These are phyloP conservation scores for Charanyca ferruginea DNA, from an alignment of 2,888 invertebrate genomes.

Conservation along the genomic window DNA sequence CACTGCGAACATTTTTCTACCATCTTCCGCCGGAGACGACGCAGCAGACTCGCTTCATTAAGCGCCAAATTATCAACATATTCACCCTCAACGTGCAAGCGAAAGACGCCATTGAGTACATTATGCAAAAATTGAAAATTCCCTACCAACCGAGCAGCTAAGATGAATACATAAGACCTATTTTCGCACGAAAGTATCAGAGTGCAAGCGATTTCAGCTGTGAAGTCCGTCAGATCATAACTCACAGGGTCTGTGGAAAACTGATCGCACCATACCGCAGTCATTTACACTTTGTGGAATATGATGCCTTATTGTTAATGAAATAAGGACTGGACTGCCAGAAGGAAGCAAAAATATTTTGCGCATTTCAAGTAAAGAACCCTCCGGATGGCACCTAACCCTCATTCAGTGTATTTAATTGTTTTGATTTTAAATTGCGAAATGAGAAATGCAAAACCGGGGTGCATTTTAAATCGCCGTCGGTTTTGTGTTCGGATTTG, in stretches of 20 bases:
- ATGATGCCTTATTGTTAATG: slow-evolving; percentile 64
- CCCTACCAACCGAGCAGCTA: slow-evolving; percentile 66
- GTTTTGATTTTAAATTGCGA: slow-evolving; percentile 86
- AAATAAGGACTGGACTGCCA: slow-evolving; percentile 55
- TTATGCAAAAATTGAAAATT: slow-evolving; percentile 69
- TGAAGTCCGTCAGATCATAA: slow-evolving; percentile 86
- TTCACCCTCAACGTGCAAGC: slow-evolving; percentile 79
- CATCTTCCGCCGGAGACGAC: slow-evolving; percentile 85
- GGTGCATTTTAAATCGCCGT: slow-evolving; percentile 80
- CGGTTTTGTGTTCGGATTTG: slow-evolving; percentile 49
- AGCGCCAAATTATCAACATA: slow-evolving; percentile 89
- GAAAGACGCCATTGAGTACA: slow-evolving; percentile 82
- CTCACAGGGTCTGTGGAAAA: slow-evolving; percentile 78
- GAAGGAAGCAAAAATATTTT: slow-evolving; percentile 69
- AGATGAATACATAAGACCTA: slow-evolving; percentile 73
- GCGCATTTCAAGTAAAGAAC: slow-evolving; percentile 80
- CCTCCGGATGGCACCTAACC: slow-evolving; percentile 79
- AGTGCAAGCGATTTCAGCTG: slow-evolving; percentile 78
- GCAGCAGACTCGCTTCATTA: slow-evolving; percentile 87
- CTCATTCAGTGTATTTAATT: slow-evolving; percentile 85
- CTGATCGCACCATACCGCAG: slow-evolving; percentile 73
- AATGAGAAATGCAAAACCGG: slow-evolving; percentile 77
- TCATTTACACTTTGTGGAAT: slow-evolving; percentile 57
- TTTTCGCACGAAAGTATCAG: slow-evolving; percentile 74
- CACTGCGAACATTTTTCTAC: slow-evolving; percentile 85